phyloP scores from a whole-genome alignment of 2,888 invertebrate genomes.

The Gisinianus flammeolus region DNA sequence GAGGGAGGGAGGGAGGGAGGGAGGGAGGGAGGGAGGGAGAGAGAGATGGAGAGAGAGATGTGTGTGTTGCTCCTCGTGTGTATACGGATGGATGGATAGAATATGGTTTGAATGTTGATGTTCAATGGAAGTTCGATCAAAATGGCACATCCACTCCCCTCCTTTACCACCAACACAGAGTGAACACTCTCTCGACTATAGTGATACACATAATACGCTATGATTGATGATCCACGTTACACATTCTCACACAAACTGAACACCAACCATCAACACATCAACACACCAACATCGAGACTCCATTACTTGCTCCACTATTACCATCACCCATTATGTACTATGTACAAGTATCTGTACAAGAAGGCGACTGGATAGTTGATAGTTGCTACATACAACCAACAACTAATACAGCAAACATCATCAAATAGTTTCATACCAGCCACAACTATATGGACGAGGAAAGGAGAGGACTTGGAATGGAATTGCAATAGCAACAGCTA shows the following conservation, averaged over 20 bases:
- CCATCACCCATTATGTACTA: not conserved
- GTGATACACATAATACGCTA: slow-evolving; percentile 11
- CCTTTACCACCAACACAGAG: not conserved
- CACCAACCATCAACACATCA: not conserved
- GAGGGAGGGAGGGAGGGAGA: not conserved
- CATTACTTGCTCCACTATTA: not conserved
- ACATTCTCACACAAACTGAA: not conserved
- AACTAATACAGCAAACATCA: not conserved
- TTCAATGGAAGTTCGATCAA: slow-evolving; percentile 19
- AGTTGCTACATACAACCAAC: not conserved
- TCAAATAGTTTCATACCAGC: slow-evolving; percentile 12
- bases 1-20: not conserved
- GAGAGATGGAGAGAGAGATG: not conserved
- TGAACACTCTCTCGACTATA: too few species aligned
- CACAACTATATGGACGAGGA: not conserved
- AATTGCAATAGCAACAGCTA: not conserved
- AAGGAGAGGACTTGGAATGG: not conserved
- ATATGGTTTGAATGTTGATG: slow-evolving; percentile 16
- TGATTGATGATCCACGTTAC: slow-evolving; percentile 9
- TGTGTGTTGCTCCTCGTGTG: not conserved
- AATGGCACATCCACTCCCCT: not conserved
- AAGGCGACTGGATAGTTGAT: not conserved
- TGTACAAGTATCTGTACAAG: not conserved
- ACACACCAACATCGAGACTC: not conserved
- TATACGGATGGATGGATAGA: slow-evolving; percentile 13